Evolutionary conservation across 1,140 invertebrate species (phyloP).

Genomic region (Globodera ellingtonae): DNA sequence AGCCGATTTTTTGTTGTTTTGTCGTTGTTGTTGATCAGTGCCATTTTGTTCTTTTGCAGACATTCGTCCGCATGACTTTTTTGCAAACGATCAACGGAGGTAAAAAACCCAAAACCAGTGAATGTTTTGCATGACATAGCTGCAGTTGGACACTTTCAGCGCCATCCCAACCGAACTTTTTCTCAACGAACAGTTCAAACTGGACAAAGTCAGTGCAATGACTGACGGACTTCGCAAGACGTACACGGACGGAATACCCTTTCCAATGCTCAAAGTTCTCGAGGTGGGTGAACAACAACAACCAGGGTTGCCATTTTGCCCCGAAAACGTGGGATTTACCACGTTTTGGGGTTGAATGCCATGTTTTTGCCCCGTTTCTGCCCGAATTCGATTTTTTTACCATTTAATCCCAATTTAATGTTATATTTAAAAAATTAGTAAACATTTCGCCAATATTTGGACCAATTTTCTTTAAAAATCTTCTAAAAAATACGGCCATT

Average conservation of each 20-base stretch:
- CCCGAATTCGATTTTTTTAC: too few species aligned
- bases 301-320: too few species aligned
- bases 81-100: neutral
- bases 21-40: constrained; percentile 3
- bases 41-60: constrained; percentile 6
- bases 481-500: too few species aligned
- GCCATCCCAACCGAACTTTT: constrained; percentile 55
- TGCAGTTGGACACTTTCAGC: neutral
- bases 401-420: too few species aligned
- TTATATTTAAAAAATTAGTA: too few species aligned
- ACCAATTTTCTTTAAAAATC: too few species aligned
- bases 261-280: constrained; percentile 89
- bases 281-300: constrained; percentile 69
- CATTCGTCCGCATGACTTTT: neutral
- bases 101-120: constrained; percentile 1
- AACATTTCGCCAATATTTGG: too few species aligned
- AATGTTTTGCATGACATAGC: too few species aligned
- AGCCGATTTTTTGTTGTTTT: constrained; percentile 55
- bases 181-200: constrained; percentile 73
- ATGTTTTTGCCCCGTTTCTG: too few species aligned
- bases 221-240: constrained; percentile 50
- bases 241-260: constrained; percentile 77
- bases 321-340: too few species aligned
- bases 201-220: constrained; percentile 70
- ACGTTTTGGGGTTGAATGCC: too few species aligned